These are phyloP conservation scores for Centropristis striata DNA, from an alignment of 2,113 vertebrate genomes.

Conservation along the genomic window DNA sequence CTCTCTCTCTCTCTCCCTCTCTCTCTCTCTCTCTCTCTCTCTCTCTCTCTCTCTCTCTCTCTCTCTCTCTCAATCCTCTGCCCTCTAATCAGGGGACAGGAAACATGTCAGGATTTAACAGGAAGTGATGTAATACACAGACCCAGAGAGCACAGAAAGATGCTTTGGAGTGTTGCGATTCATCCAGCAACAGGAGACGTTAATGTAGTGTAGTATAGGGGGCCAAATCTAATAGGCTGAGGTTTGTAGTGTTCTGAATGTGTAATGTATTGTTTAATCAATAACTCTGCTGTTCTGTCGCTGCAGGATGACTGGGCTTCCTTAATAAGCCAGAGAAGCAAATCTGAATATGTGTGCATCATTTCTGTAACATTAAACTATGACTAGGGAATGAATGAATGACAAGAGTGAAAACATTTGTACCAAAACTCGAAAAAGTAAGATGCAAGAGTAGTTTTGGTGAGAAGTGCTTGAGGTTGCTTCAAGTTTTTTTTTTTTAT, in stretches of 20 bases:
- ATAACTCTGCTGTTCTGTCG: constrained; percentile 30
- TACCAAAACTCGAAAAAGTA: background rate
- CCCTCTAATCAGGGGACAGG: constrained; percentile 5
- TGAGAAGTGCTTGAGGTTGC: no score
- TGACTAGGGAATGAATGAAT: background rate
- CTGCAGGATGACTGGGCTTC: constrained; percentile 51
- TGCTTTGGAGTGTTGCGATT: constrained; percentile 1
- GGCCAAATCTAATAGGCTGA: constrained; percentile 46
- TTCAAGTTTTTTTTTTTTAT: no score
- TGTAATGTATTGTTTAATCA: constrained; percentile 59
- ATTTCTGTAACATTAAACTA: background rate
- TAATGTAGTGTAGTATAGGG: constrained; percentile 22
- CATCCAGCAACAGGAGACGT: constrained; percentile 5
- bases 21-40: no score
- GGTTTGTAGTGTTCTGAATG: constrained; percentile 54
- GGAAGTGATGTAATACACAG: constrained; percentile 54
- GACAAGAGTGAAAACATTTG: background rate
- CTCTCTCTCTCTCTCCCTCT: no score
- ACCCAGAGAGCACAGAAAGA: background rate
- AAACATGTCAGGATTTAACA: constrained; percentile 1
- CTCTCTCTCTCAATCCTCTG: background rate
- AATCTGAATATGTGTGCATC: background rate
- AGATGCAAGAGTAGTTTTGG: background rate
- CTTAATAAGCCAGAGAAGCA: background rate
- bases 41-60: no score